These are phyloP conservation scores for Chiloscyllium plagiosum DNA, from an alignment of 2,113 vertebrate species.

Conservation along the genomic window DNA sequence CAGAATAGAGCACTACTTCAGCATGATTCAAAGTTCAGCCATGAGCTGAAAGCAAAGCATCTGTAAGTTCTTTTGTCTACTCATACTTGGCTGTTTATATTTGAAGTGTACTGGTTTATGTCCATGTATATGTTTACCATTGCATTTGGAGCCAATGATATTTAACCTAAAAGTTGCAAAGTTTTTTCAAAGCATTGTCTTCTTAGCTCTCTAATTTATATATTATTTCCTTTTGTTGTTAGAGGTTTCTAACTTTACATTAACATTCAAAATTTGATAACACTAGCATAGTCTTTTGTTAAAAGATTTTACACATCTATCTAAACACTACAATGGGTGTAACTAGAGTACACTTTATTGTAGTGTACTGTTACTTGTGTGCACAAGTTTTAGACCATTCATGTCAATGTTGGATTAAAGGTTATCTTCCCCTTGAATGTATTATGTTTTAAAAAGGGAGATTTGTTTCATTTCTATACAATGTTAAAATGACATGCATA, in stretches of 20 bases:
- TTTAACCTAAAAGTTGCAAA: neutral
- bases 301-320: neutral
- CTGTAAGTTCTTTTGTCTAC: neutral
- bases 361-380: neutral
- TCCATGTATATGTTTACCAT: neutral
- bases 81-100: neutral
- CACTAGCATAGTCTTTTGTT: neutral
- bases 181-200: neutral
- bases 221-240: neutral
- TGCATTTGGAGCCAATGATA: constrained; percentile 13
- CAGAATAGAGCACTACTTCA: neutral
- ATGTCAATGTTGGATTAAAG: neutral
- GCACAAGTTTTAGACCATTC: neutral
- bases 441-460: neutral
- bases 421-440: neutral
- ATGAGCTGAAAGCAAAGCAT: constrained; percentile 15
- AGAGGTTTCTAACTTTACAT: neutral
- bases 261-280: constrained; percentile 21
- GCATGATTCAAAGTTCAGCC: constrained; percentile 6
- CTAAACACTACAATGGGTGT: too few relatives aligned
- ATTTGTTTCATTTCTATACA: neutral
- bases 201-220: neutral
- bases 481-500: neutral
- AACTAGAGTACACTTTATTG: neutral
- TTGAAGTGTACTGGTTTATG: constrained; percentile 2